Conservation (phyloP, 2,888 invertebrate genomes). For the Villa cingulata region DNA sequence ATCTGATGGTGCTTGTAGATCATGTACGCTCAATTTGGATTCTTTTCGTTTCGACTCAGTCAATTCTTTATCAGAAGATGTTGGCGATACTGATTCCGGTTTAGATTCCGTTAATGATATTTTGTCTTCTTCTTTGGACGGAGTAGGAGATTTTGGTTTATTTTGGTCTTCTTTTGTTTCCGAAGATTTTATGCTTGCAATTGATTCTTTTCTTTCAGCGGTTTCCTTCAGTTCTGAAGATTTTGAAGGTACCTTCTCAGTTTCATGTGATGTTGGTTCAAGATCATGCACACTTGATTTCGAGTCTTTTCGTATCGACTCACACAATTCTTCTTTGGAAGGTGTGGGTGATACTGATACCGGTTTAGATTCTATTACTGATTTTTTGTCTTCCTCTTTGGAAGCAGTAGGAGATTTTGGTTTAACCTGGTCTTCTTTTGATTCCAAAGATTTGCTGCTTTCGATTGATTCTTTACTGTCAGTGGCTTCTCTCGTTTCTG, state of each 20-base stretch:
- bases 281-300: background rate
- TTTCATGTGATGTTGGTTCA: too few species aligned
- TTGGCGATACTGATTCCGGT: background rate
- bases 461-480: slow-evolving; percentile 20
- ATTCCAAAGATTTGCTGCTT: background rate
- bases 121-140: background rate
- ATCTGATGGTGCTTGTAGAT: too few species aligned
- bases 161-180: background rate
- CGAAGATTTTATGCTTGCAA: background rate
- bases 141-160: slow-evolving; percentile 1
- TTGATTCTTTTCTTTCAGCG: slow-evolving; percentile 13
- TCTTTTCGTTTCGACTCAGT: slow-evolving; percentile 9
- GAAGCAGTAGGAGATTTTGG: background rate
- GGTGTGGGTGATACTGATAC: slow-evolving; percentile 1
- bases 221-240: background rate
- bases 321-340: slow-evolving; percentile 16
- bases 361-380: background rate
- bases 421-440: background rate
- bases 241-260: slow-evolving; percentile 14
- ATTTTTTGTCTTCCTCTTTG: background rate
- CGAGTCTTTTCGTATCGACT: slow-evolving; percentile 6
- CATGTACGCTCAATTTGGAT: background rate
- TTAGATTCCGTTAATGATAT: background rate
- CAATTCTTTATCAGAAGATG: slow-evolving; percentile 15
- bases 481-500: background rate